phyloP scores from a whole-genome alignment of 2,113 vertebrate genomes.

The Pitta sordida region DNA sequence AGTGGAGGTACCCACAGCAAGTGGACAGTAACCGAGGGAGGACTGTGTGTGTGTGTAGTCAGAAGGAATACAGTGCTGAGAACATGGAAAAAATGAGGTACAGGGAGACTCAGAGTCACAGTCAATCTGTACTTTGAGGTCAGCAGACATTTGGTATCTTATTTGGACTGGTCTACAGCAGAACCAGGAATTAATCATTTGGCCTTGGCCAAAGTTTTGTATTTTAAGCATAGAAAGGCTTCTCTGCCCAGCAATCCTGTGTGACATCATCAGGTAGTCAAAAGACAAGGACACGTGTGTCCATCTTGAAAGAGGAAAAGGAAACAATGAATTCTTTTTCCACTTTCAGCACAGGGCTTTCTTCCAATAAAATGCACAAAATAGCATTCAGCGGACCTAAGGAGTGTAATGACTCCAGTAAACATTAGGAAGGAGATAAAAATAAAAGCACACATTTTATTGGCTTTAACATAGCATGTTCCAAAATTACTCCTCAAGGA shows the following conservation, averaged over 20 bases:
- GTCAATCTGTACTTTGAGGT: background rate
- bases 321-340: background rate
- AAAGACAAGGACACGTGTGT: background rate
- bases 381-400: background rate
- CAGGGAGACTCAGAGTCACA: background rate
- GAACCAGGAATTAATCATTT: background rate
- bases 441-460: background rate
- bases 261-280: background rate
- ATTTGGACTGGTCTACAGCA: background rate
- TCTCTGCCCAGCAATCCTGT: background rate
- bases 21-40: accelerated
- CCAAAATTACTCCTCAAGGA: background rate
- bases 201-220: background rate
- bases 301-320: background rate
- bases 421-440: background rate
- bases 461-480: background rate
- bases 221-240: background rate
- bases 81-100: background rate
- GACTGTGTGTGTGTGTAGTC: accelerated
- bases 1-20: background rate
- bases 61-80: background rate
- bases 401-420: background rate
- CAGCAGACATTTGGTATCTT: background rate
- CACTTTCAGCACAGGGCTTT: background rate
- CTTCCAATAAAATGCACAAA: background rate